Base-by-base conservation (phyloP, 2,888 invertebrate genomes). In the Brassicogethes aeneus region DNA sequence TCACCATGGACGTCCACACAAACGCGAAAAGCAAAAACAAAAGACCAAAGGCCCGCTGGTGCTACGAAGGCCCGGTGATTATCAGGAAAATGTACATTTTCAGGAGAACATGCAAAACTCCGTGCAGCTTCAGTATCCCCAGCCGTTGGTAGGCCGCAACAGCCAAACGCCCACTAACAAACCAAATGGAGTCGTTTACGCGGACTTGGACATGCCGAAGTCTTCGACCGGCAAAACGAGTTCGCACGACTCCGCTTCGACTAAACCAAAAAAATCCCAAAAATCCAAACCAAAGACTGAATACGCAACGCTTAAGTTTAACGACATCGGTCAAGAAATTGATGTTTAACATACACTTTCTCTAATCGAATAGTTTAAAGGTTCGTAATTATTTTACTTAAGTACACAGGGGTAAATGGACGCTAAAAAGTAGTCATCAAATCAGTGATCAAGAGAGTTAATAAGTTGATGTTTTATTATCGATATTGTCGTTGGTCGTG, bases 241-340 rank as follows among this genome's bases (percentile, higher is more conserved):
- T 42, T 49, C 52, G 32, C 52, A 53, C 34, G 51, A 54, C 35
- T 45, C 47, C 2, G 45, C 46, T 34, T 51, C 52, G 39, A 47
- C 47, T 23, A 43, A 50, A 23, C 42, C 51, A 16, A 50, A 48
- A 13, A 56, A 62, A 47, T 46, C 54, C 39, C 63, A 61, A 52
- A 64, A 63, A 52, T 55, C 53, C 44, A 67, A 69, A 59, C 64
- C 65, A 48, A 65, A 70, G 66, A 75, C 77, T 59, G 77, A 79
- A 64, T 79, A 79, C 62, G 74, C 79, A 41, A 77, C 79, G 56
- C 69, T 79, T 55, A 77, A 76, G 64, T 80, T 80, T 67, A 76
- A 78, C 62, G 79, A 80, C 62, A 74, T 80, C 51, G 78, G 78
- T 52, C 76, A 77, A 63, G 79, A 79, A 61, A 79, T 79, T 60